Conservation (phyloP, 2,797 vertebrate species). For the Limnodromus scolopaceus region DNA sequence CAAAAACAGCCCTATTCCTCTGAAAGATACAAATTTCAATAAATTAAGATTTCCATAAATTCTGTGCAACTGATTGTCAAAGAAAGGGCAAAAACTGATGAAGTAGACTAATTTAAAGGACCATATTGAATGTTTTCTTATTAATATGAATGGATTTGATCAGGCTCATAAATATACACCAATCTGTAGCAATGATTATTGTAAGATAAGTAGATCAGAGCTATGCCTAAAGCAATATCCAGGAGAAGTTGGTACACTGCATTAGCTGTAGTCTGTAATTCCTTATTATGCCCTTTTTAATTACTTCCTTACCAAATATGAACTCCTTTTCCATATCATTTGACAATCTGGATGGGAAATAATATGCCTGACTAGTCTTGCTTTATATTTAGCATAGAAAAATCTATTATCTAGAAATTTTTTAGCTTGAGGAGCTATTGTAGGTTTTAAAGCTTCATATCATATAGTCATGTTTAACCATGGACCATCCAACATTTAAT, state of each 20-base stretch:
- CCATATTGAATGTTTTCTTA: not conserved
- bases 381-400: not conserved
- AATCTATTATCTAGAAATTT: not conserved
- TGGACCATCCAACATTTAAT: not conserved
- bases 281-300: not conserved
- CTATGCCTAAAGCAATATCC: not conserved
- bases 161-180: not conserved
- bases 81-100: not conserved
- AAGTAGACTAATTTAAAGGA: not conserved
- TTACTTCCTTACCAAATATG: not conserved
- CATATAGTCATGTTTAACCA: not conserved
- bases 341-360: not conserved
- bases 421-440: not conserved
- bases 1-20: not conserved
- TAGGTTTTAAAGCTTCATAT: not conserved
- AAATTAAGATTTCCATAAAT: not conserved
- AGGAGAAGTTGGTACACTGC: not conserved
- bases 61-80: not conserved
- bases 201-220: not conserved
- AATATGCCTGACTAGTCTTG: not conserved
- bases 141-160: not conserved
- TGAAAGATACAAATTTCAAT: not conserved
- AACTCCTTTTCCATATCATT: not conserved
- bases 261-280: not conserved
- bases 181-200: not conserved